Percentiles rank a stretch among this genome's conserved stretches.
Evolutionary conservation across 2,797 vertebrate species (phyloP).

Genomic region (Crypturellus tataupa): DNA sequence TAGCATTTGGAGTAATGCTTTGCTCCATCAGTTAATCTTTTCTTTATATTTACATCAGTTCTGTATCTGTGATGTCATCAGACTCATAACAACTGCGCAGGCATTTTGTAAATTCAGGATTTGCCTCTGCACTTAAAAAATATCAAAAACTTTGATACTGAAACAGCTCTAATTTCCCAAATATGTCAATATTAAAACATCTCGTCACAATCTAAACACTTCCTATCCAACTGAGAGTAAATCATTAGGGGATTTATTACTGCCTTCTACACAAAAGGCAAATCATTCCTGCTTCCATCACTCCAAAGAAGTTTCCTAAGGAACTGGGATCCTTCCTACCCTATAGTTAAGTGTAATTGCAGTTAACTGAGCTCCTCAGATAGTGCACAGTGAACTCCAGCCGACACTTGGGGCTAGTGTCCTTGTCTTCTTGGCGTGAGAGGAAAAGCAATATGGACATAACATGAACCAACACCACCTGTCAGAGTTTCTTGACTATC

Average conservation of each 20-base stretch:
- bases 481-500: neutral
- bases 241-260: neutral
- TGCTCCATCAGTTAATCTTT: neutral
- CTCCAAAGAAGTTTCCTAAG: neutral
- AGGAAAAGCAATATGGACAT: neutral
- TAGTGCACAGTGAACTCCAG: neutral
- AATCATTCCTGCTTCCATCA: neutral
- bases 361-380: neutral
- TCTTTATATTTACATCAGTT: neutral
- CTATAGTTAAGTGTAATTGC: neutral
- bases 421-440: neutral
- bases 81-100: neutral
- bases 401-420: neutral
- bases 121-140: neutral
- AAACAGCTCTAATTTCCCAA: neutral
- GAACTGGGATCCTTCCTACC: no score
- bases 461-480: rapidly evolving
- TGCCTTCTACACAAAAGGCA: neutral
- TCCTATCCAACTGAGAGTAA: neutral
- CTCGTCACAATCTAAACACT: neutral
- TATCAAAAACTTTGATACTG: neutral
- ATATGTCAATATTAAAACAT: neutral
- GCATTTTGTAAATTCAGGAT: neutral
- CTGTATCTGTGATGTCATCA: neutral
- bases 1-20: neutral